Percentiles rank a stretch among this genome's conserved stretches.
phyloP scores from a whole-genome alignment of 1,140 invertebrate genomes.

The Panulirus ornatus region DNA sequence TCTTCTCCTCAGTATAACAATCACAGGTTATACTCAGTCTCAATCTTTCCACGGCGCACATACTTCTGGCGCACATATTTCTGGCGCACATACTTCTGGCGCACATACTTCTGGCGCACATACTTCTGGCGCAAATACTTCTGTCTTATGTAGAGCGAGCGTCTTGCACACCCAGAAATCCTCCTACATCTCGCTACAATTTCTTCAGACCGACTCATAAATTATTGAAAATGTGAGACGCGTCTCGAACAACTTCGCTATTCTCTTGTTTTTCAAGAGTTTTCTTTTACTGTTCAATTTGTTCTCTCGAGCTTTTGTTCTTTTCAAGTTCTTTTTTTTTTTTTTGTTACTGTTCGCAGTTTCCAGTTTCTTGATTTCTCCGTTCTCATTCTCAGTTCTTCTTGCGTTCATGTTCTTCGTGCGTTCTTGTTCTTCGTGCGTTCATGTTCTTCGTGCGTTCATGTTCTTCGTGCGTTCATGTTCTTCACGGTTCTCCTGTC shows the following conservation, averaged over 20 bases:
- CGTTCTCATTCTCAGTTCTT: not conserved
- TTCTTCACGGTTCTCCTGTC: not conserved
- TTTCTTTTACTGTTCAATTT: not conserved
- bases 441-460: not conserved
- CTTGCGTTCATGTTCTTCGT: not conserved
- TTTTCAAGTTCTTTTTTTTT: not conserved
- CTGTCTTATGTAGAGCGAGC: not conserved
- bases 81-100: not conserved
- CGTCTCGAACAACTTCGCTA: not conserved
- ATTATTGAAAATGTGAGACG: too few species aligned
- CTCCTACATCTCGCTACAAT: too few species aligned
- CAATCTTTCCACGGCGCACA: not conserved
- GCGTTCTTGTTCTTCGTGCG: not conserved
- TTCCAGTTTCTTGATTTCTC: not conserved
- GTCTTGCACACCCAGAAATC: not conserved
- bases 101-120: not conserved
- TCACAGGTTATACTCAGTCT: not conserved
- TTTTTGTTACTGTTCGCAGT: not conserved
- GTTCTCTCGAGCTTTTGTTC: not conserved
- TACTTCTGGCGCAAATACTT: not conserved
- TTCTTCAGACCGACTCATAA: too few species aligned
- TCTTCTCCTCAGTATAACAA: not conserved
- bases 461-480: not conserved
- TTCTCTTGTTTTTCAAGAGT: not conserved
- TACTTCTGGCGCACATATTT: not conserved